These are phyloP conservation scores for Ennomos fuscantarius DNA, from an alignment of 2,888 invertebrate species.

Conservation along the genomic window DNA sequence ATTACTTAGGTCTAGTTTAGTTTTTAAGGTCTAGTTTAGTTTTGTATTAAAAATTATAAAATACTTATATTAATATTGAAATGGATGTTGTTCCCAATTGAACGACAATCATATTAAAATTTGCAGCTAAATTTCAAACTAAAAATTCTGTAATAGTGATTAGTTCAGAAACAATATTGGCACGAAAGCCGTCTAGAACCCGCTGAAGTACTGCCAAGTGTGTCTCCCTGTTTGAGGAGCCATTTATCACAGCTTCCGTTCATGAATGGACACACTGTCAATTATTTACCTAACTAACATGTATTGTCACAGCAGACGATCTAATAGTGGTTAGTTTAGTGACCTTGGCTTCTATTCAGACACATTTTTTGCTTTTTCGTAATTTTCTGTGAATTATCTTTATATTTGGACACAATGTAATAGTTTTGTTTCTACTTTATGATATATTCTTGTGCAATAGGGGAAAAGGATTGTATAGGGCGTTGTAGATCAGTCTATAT, in stretches of 20 bases:
- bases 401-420: not conserved
- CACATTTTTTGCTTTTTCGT: constrained; percentile 15
- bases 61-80: too few relatives aligned
- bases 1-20: too few relatives aligned
- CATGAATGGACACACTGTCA: constrained; percentile 22
- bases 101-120: too few relatives aligned
- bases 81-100: too few relatives aligned
- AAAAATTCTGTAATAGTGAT: not conserved
- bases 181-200: constrained; percentile 6
- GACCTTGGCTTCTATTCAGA: constrained; percentile 28
- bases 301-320: constrained; percentile 18
- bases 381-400: constrained; percentile 12
- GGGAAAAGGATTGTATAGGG: too few relatives aligned
- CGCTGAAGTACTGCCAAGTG: constrained; percentile 11
- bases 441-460: too few relatives aligned
- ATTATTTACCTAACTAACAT: constrained; percentile 7
- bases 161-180: constrained; percentile 2
- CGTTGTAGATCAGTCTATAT: too few relatives aligned
- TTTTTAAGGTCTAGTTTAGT: too few relatives aligned
- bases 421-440: too few relatives aligned
- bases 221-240: constrained; percentile 2
- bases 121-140: not conserved
- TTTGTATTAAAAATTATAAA: too few relatives aligned
- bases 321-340: not conserved
- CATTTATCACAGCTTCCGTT: constrained; percentile 23